Conservation (phyloP, 2,113 vertebrate species). For the Nansenia antarctica region DNA sequence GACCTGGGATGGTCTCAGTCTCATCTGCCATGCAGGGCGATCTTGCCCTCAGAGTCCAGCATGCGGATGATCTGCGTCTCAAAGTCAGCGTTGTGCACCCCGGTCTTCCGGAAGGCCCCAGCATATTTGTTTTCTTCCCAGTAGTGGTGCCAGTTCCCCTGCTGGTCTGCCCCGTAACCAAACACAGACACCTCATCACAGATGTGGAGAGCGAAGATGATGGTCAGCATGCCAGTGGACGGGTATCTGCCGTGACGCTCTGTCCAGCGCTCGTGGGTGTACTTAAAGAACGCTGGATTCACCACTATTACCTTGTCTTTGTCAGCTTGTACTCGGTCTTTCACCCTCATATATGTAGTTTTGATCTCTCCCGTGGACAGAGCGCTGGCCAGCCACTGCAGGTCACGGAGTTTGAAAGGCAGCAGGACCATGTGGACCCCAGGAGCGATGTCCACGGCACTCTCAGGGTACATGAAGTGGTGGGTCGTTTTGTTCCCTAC, state of each 20-base stretch:
- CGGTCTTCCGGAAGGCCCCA: conserved; percentile 75
- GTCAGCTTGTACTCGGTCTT: conserved; percentile 74
- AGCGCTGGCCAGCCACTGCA: conserved; percentile 78
- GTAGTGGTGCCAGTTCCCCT: conserved; percentile 86
- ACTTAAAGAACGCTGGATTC: conserved; percentile 77
- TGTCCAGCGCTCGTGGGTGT: conserved; percentile 74
- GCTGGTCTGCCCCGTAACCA: conserved; percentile 76
- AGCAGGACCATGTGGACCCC: conserved; percentile 71
- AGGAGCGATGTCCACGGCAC: conserved; percentile 65
- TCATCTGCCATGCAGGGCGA: conserved; percentile 61
- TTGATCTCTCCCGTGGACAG: conserved; percentile 76
- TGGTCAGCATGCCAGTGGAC: conserved; percentile 77
- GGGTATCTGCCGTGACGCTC: conserved; percentile 77
- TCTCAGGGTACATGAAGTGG: conserved; percentile 80
- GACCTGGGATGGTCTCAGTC: no score
- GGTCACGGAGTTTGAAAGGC: conserved; percentile 79
- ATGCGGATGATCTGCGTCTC: conserved; percentile 73
- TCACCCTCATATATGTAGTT: conserved; percentile 76
- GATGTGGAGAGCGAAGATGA: conserved; percentile 76
- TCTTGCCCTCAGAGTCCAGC: conserved; percentile 71
- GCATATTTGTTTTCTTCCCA: conserved; percentile 77
- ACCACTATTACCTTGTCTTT: conserved; percentile 80
- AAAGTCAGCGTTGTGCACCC: conserved; percentile 72
- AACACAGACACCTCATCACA: conserved; percentile 82
- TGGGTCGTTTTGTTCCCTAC: conserved; percentile 79